Evolutionary conservation across 2,113 vertebrate species (phyloP).

Genomic region (Aegotheles bennettii): DNA sequence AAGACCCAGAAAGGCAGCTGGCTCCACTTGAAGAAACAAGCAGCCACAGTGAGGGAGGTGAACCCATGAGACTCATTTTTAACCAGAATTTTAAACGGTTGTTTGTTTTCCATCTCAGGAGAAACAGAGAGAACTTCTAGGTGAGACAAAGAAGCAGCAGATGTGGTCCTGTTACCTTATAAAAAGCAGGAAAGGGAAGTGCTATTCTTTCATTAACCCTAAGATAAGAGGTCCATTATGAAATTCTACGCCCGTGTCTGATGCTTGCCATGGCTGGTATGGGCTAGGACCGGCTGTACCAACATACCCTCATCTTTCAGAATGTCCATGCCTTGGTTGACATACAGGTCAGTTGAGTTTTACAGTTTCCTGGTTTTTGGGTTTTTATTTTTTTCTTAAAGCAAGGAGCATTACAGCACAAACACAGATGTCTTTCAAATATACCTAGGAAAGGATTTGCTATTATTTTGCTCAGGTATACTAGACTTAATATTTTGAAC

Average conservation of each 20-base stretch:
- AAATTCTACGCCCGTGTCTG: background rate
- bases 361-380: background rate
- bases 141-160: background rate
- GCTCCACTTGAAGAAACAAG: background rate
- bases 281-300: background rate
- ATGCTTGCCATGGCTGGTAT: background rate
- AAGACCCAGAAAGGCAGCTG: background rate
- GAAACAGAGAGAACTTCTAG: background rate
- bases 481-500: background rate
- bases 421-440: constrained; percentile 7
- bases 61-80: background rate
- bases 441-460: background rate
- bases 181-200: background rate
- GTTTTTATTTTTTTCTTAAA: background rate
- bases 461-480: constrained; percentile 26
- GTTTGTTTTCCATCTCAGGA: background rate
- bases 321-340: background rate
- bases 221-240: background rate
- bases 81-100: background rate
- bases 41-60: background rate
- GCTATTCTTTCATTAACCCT: background rate
- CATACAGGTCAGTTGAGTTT: background rate
- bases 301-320: background rate
- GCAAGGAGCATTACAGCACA: background rate
- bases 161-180: background rate